Base-by-base conservation (phyloP, 2,113 vertebrate species). In the Tringa solitaria region DNA sequence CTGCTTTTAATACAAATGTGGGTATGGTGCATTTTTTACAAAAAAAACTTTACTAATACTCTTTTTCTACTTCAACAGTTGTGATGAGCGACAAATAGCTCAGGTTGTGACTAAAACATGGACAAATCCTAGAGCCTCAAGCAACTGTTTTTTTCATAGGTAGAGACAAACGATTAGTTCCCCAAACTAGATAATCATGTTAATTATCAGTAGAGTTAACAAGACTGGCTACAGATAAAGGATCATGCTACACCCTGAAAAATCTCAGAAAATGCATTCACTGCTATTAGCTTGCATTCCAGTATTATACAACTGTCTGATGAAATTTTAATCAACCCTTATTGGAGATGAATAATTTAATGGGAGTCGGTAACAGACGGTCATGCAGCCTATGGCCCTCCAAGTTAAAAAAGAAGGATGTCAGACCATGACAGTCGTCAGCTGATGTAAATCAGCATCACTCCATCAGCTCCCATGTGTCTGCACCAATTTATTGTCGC, bases 241-340 rank as follows among this genome's bases (percentile, higher is more conserved):
- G 64, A 73, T 93, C 9, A 5, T 5, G 23, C 56, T n/a, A 14
- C 77, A 28, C 12, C n/a, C 54, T 46, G 7, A 39, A 51, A 39
- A 85, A 72, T 53, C 57, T 60, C 81, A 39, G 39, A 24, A 77
- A 89, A 74, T 14, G 16, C 53, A 27, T 63, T 30, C 72, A 5
- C 14, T 33, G 72, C 16, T 61, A 69, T 59, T 30, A 51, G 45
- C 56, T 35, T 68, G 59, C n/a, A 8, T 61, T 85, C 64, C 74
- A 64, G 30, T 27, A 22, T 64, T 51, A 86, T 50, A 63, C 74
- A 92, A 87, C 70, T 32, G n/a, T 32, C 81, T 85, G 64, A 78
- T 73, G 72, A 93, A 96, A 96, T 70, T 92, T 96, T 93, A 90
- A 97, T 91, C 89, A 81, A 41, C 74, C 45, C 48, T 97, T 93